Evolutionary conservation across 35 echinoderm and acorn worm genomes (phyloP).

Genomic region (Holothuria glaberrima): DNA sequence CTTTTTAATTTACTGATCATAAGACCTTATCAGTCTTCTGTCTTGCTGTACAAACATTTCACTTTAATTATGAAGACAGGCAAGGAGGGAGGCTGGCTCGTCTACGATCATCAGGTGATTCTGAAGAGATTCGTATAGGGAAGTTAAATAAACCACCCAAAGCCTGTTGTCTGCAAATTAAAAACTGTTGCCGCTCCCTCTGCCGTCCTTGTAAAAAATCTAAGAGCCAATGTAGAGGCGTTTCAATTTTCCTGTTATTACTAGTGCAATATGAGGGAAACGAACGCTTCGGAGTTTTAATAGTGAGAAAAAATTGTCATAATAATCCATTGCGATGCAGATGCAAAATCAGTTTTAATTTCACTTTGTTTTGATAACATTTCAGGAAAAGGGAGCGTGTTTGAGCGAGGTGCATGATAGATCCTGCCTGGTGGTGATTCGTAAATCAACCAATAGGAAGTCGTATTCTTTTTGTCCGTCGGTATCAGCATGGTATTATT

Average conservation of each 20-base stretch:
- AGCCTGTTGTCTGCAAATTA: conserved; percentile 22
- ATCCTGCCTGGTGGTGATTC: too few species aligned
- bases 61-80: conserved; percentile 21
- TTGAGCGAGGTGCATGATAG: background rate
- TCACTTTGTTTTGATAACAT: conserved; percentile 51
- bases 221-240: too few species aligned
- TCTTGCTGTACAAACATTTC: conserved; percentile 43
- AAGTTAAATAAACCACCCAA: too few species aligned
- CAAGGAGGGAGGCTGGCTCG: too few species aligned
- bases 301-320: too few species aligned
- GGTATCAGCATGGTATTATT: too few species aligned
- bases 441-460: too few species aligned
- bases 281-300: too few species aligned
- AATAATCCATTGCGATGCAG: too few species aligned
- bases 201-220: conserved; percentile 17
- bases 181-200: conserved; percentile 25
- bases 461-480: too few species aligned
- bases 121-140: background rate
- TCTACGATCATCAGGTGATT: conserved; percentile 12
- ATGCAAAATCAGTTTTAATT: conserved; percentile 45
- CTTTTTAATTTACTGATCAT: conserved; percentile 15
- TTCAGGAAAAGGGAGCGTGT: conserved; percentile 34
- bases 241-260: too few species aligned
- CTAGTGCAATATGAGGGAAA: too few species aligned
- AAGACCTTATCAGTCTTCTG: conserved; percentile 30